Base-by-base conservation (phyloP, 2,113 vertebrate species). In the Perccottus glenii region DNA sequence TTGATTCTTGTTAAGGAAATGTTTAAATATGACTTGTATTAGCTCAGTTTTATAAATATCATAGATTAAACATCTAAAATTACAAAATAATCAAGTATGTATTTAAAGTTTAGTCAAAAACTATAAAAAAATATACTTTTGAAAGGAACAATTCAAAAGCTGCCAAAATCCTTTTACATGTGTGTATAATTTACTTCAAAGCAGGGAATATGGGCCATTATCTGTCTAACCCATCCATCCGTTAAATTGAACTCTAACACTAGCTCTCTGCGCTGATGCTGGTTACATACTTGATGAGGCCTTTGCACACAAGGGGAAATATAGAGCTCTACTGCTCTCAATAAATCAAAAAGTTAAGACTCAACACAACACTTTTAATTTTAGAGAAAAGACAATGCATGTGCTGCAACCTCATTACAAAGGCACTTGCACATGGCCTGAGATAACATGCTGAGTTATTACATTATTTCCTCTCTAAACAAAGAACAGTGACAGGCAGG, bases 221-320 rank as follows among this genome's bases (percentile, higher is more conserved):
- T 81, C 78, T 64, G 44, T 62, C 12, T 61, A 68, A 58, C 42
- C n/a, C 65, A 64, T 66, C 60, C 85, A 64, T 59, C 74, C 85
- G 63, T 72, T 80, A 77, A 85, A 82, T 71, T 75, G 51, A 82
- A 75, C 63, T 64, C 64, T 52, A 11, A 63, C 36, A 43, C 68
- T 64, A 60, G 11, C 75, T 53, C 60, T 61, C 48, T 35, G 69
- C 50, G 69, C 63, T 40, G 52, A 66, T 67, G 65, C 52, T 58
- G 48, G 10, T 77, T 68, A 67, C 69, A 66, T 45, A 72, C 64
- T 67, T 36, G 61, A 77, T 72, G 73, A 83, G 70, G 33, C 35
- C 61, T 61, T 43, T 49, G 55, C 16, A 48, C 53, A 58, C 45
- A 43, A 33, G 58, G 14, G 40, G 58, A 64, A 70, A 43, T 27